These are phyloP conservation scores for Mallotus villosus DNA, from an alignment of 2,797 vertebrate species.

Conservation along the genomic window DNA sequence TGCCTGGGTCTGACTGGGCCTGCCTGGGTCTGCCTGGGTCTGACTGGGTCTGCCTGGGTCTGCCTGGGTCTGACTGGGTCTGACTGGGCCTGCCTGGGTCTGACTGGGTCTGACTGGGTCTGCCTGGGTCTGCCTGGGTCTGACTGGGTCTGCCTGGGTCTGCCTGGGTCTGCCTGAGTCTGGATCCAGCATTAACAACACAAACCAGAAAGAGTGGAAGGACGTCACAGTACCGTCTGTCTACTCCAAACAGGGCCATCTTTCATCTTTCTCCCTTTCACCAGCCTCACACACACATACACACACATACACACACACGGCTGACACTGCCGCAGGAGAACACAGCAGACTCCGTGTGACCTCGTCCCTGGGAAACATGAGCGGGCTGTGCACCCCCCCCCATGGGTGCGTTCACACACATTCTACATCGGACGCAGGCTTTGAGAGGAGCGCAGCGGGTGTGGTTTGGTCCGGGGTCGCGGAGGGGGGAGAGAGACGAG, in stretches of 20 bases:
- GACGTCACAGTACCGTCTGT: constrained; percentile 15
- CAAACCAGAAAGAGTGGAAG: neutral
- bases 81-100: neutral
- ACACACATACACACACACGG: neutral
- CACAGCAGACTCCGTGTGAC: constrained; percentile 14
- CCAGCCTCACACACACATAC: neutral
- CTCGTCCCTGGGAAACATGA: neutral
- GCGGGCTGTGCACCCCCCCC: constrained; percentile 6
- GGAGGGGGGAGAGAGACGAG: constrained; percentile 18
- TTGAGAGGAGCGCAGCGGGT: constrained; percentile 41
- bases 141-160: too few relatives aligned
- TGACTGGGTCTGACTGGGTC: too few relatives aligned
- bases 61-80: too few relatives aligned
- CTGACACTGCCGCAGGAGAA: constrained; percentile 30
- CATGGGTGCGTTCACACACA: constrained; percentile 6
- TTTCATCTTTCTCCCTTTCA: neutral
- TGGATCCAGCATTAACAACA: neutral
- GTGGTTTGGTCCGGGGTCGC: constrained; percentile 34
- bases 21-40: too few relatives aligned
- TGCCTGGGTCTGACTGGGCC: too few relatives aligned
- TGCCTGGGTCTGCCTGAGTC: neutral
- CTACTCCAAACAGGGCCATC: constrained; percentile 14
- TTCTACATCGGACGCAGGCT: constrained; percentile 20
- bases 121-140: too few relatives aligned
- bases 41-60: too few relatives aligned